Conservation (phyloP, 37 sponge, comb jelly and placozoan species). For the Aplysina aerophoba region DNA sequence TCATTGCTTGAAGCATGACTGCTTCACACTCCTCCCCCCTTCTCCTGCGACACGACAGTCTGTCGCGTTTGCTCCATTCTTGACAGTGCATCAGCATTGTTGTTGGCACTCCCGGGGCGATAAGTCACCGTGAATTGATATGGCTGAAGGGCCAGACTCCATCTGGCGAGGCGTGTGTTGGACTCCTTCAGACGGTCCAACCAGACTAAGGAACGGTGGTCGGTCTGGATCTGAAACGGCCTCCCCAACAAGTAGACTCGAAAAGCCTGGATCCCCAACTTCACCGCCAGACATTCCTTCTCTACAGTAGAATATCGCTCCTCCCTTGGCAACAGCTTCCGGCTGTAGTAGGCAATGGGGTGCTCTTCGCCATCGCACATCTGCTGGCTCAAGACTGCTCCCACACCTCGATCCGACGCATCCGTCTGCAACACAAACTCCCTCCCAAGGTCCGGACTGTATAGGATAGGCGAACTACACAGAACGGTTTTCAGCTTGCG, state of each 20-base stretch:
- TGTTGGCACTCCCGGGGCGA: slow-evolving; percentile 24
- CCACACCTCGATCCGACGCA: slow-evolving; percentile 55
- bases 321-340: slow-evolving; percentile 52
- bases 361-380: slow-evolving; percentile 46
- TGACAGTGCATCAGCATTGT: slow-evolving; percentile 44
- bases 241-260: slow-evolving; percentile 45
- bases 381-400: slow-evolving; percentile 56
- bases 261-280: slow-evolving; percentile 5
- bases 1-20: too few relatives aligned
- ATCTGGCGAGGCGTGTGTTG: slow-evolving; percentile 35
- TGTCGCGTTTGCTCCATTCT: background rate
- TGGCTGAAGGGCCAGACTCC: slow-evolving; percentile 54
- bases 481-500: slow-evolving; percentile 16
- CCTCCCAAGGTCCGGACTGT: slow-evolving; percentile 25
- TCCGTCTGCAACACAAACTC: slow-evolving; percentile 53
- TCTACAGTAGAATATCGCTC: slow-evolving; percentile 42
- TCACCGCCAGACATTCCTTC: slow-evolving; percentile 49
- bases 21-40: slow-evolving; percentile 50
- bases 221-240: slow-evolving; percentile 49
- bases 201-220: slow-evolving; percentile 50
- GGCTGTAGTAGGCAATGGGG: slow-evolving; percentile 49
- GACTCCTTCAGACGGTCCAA: slow-evolving; percentile 43
- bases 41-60: slow-evolving; percentile 41
- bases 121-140: slow-evolving; percentile 33
- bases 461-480: slow-evolving; percentile 34